These are phyloP conservation scores for Lysiphlebus fabarum DNA, from an alignment of 1,140 invertebrate genomes.

Conservation along the genomic window DNA sequence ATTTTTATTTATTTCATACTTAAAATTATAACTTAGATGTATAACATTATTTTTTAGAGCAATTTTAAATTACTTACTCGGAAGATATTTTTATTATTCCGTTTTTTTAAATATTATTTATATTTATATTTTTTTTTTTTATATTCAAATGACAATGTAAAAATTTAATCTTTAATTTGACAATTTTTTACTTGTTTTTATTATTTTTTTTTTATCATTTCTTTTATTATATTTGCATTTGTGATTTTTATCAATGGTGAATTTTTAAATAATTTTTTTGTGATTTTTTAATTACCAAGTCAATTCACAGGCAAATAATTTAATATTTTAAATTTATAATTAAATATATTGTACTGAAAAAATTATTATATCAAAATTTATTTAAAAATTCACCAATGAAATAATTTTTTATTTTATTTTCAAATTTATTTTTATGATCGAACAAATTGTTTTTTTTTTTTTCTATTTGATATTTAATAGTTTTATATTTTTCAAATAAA, in stretches of 20 bases:
- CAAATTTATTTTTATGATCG: background rate
- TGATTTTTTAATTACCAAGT: conserved; percentile 14
- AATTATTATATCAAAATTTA: conserved; percentile 1
- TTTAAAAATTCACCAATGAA: background rate
- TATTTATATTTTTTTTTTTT: too few relatives aligned
- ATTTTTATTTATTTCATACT: conserved; percentile 21
- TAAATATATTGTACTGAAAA: background rate
- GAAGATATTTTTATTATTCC: too few relatives aligned
- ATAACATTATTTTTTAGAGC: conserved; percentile 23
- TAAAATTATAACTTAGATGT: conserved; percentile 26
- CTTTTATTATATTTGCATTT: too few relatives aligned
- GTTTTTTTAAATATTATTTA: too few relatives aligned
- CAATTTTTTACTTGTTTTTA: background rate
- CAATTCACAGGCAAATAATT: conserved; percentile 23
- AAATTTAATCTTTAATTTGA: background rate
- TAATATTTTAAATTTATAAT: conserved; percentile 10
- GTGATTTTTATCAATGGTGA: conserved; percentile 3
- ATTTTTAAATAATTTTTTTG: background rate
- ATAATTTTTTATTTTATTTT: conserved; percentile 3
- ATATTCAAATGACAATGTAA: too few relatives aligned
- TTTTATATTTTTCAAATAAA: too few relatives aligned
- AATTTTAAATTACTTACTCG: too few relatives aligned
- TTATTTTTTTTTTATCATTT: background rate
- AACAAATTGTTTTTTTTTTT: too few relatives aligned
- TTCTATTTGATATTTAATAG: too few relatives aligned